phyloP scores from a whole-genome alignment of 1,140 invertebrate genomes.

The Ridgeia piscesae region DNA sequence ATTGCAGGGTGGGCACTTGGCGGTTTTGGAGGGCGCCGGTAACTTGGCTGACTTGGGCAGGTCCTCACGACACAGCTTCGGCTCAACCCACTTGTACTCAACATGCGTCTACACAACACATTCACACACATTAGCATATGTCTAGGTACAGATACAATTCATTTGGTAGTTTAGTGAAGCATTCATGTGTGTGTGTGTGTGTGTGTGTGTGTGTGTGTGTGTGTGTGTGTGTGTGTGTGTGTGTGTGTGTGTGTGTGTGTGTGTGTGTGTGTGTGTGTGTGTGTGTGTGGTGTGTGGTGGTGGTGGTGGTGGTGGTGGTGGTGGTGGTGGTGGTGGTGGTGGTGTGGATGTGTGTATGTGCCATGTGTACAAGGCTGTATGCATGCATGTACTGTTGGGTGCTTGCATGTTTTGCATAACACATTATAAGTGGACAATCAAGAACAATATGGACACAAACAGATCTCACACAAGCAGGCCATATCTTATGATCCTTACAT shows the following conservation, averaged over 20 bases:
- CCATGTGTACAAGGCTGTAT: too few relatives aligned
- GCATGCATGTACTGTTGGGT: too few relatives aligned
- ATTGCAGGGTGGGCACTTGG: conserved; percentile 63
- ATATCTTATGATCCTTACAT: too few relatives aligned
- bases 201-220: conserved; percentile 13
- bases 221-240: conserved; percentile 9
- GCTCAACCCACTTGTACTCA: conserved; percentile 63
- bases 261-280: not conserved
- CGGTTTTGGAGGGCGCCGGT: conserved; percentile 48
- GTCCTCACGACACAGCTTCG: conserved; percentile 62
- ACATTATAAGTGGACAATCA: too few relatives aligned
- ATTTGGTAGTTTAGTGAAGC: not conserved
- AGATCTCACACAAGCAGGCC: too few relatives aligned
- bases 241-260: not conserved
- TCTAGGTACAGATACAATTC: too few relatives aligned
- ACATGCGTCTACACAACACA: conserved; percentile 52
- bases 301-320: too few relatives aligned
- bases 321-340: too few relatives aligned
- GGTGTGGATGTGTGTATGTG: too few relatives aligned
- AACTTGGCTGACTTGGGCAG: conserved; percentile 51
- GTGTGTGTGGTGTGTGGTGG: not conserved
- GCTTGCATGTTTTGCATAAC: too few relatives aligned
- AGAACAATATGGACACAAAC: too few relatives aligned
- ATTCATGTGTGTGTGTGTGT: conserved; percentile 18
- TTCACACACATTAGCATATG: not conserved